A percentile compares a stretch with the other conserved stretches of the same genome.
phyloP scores from a whole-genome alignment of 2,888 invertebrate species.

The Athetis lepigone region DNA sequence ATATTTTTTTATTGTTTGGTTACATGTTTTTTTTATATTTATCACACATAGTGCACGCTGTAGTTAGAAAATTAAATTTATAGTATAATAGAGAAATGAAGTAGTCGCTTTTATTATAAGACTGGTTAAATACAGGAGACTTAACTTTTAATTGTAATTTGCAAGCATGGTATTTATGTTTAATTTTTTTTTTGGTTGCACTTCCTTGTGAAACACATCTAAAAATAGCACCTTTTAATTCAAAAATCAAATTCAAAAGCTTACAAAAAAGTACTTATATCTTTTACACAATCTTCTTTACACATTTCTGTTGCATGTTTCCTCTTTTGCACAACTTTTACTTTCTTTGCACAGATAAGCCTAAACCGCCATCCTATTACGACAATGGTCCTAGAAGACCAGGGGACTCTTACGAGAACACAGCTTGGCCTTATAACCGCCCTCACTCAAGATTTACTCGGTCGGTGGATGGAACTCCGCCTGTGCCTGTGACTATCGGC shows the following conservation, averaged over 20 bases:
- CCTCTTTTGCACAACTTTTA: conserved; percentile 21
- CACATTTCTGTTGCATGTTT: background rate
- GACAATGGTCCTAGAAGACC: conserved; percentile 23
- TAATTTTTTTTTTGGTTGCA: no score
- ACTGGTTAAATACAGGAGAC: no score
- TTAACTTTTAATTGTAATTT: no score
- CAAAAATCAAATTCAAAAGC: no score
- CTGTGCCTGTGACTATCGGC: conserved; percentile 37
- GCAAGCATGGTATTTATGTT: no score
- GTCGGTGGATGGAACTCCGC: conserved; percentile 5
- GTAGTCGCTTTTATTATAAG: no score
- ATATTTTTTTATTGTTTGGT: background rate
- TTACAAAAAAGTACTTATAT: background rate
- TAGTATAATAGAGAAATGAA: no score
- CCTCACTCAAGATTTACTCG: conserved; percentile 37
- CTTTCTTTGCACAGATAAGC: conserved; percentile 46
- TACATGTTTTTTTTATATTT: background rate
- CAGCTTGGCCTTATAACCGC: conserved; percentile 42
- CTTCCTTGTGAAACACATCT: no score
- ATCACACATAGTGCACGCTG: background rate
- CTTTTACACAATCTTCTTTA: background rate
- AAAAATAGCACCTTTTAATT: no score
- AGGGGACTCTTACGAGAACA: conserved; percentile 23
- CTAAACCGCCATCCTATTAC: conserved; percentile 45
- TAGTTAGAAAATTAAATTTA: background rate